Base-by-base conservation (phyloP, 2,888 invertebrate genomes). In the Scrobipalpa atriplicella region DNA sequence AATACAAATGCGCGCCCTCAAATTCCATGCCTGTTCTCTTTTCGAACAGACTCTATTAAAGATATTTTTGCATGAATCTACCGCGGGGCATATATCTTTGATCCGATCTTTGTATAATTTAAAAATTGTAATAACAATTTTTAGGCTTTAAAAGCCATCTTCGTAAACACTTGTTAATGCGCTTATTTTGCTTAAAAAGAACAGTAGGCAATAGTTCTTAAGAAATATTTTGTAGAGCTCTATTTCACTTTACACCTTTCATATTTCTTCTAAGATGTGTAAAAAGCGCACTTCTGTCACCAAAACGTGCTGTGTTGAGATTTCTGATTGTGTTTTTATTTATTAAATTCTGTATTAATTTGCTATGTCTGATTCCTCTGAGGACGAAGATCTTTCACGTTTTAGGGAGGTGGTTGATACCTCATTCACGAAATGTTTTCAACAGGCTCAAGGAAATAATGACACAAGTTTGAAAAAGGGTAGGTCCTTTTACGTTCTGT, bases 381-480 rank as follows among this genome's bases (percentile, higher is more conserved):
- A 87, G 70, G 91, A 90, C 8, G 92, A 92, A 77, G 92, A 92
- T 76, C 75, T 92, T 58, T 88, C 90, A 6, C 82, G 83, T 21
- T 92, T 92, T 67, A 83, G 77, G 76, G 94, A 94, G 77, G 93
- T 90, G 5, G 86, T 94, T 1, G 94, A 94, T 73, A 75, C 72
- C 21, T 83, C 93, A 43, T 94, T 94, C 73, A 85, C 77, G 7
- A 83, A 84, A 67, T 68, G 82, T 16, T 77, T 88, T 78, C 72
- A 90, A 72, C 76, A 89, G 84, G 78, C 82, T 67, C 70, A 81
- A 79, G 80, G 85, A 10, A 58, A 38, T 0, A 38, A 9, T 54
- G 19, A 6, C 9, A 54, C 18, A 8, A n/a, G n/a, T 58, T 36
- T 21, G 38, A 58, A 58, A 38, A 56, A 11, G 36, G 56, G 56